Percentiles rank a stretch among this genome's conserved stretches.
These are phyloP conservation scores for Carlito syrichta DNA, from an alignment of 2,113 vertebrate genomes.

Conservation along the genomic window DNA sequence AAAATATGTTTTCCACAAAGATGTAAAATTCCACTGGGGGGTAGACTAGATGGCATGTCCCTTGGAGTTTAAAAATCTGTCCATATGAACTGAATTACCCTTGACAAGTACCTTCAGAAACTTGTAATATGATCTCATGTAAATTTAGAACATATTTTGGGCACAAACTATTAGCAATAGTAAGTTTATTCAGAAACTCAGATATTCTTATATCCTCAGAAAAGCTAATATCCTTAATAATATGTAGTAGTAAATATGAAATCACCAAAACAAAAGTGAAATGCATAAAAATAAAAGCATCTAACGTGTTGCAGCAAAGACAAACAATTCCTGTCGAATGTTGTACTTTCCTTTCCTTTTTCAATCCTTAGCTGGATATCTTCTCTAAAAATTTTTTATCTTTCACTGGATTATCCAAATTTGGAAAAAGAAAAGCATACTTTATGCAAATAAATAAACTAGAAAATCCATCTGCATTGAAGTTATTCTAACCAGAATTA, in stretches of 20 bases:
- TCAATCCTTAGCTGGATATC: constrained; percentile 62
- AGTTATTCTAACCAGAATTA: constrained; percentile 53
- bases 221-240: constrained; percentile 83
- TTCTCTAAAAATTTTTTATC: constrained; percentile 62
- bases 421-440: constrained; percentile 36
- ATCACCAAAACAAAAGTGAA: constrained; percentile 83
- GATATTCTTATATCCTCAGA: too few species aligned
- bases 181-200: constrained; percentile 83
- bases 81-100: constrained; percentile 92
- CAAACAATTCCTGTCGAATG: constrained; percentile 69
- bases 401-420: constrained; percentile 69
- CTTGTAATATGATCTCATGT: constrained; percentile 89
- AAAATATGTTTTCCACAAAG: constrained; percentile 81
- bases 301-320: constrained; percentile 81
- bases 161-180: constrained; percentile 81
- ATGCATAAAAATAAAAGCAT: constrained; percentile 83
- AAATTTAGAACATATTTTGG: constrained; percentile 90
- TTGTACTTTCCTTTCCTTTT: constrained; percentile 76
- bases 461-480: constrained; percentile 58
- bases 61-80: constrained; percentile 82
- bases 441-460: constrained; percentile 69
- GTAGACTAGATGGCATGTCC: constrained; percentile 84
- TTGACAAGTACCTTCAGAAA: constrained; percentile 90
- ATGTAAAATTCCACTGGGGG: constrained; percentile 80
- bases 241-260: constrained; percentile 82